Evolutionary conservation across 2,113 vertebrate species (phyloP), one percentile per base, ranked within the genome.

Genomic region (Aegotheles bennettii): DNA sequence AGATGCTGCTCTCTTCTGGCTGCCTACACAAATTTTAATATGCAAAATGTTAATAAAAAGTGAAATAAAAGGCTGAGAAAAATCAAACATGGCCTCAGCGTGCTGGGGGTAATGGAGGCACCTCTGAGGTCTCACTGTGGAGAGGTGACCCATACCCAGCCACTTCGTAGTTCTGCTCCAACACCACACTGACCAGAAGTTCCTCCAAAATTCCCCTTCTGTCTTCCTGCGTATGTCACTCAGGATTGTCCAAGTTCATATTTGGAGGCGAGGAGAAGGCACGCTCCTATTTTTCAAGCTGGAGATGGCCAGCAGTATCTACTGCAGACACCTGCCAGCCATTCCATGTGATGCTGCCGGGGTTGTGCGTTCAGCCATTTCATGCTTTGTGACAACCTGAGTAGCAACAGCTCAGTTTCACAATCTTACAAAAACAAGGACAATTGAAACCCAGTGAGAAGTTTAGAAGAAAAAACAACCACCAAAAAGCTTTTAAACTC

Each of bases 1-100:
- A 97, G 94, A 93, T 97, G 95, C 96, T 97, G 97, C 97, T 97
- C 97, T 97, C 96, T 97, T 97, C 97, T 97, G 97, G 96, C 96
- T 97, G 96, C 92, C 96, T 95, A 94, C 87, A 95, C 95, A 96
- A 94, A 92, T 89, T 96, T 97, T 96, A 97, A 96, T 95, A 97
- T 95, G 93, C 84, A 97, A 96, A 97, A 88, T 88, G 47, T 74
- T 96, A 93, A 90, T 87, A 94, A 94, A 96, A 96, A 86, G 50
- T 80, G 48, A 92, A 95, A 91, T 93, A 88, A 94, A 84, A 83
- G 77, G 61, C 50, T 93, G 50, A 24, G 40, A 68, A 83, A 76
- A 89, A 93, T 75, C 64, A 90, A 92, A 87, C 56, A 94, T 84
- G 90, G 86, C 54, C 59, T 91, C 56, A 80, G 4, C 23, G 26